A percentile compares a stretch with the other conserved stretches of the same genome.
These are phyloP conservation scores for Sebastes baramenuke DNA, from an alignment of 2,797 vertebrate genomes.

Conservation along the genomic window DNA sequence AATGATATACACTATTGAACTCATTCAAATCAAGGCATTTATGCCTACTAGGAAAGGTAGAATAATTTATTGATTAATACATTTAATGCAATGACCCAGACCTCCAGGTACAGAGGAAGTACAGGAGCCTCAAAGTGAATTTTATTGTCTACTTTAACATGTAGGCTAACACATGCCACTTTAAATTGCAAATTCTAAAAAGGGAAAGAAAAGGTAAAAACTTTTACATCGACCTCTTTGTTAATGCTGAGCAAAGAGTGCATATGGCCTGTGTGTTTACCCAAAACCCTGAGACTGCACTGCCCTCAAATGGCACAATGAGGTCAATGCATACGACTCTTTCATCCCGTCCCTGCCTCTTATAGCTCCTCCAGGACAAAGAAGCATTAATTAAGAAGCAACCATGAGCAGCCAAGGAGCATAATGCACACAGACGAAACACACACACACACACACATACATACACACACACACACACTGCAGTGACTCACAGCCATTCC, in stretches of 20 bases:
- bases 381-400: slow-evolving; percentile 86
- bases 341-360: slow-evolving; percentile 47
- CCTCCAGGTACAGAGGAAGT: neutral
- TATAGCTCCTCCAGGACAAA: slow-evolving; percentile 76
- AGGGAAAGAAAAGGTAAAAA: slow-evolving; percentile 44
- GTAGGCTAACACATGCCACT: neutral
- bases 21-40: neutral
- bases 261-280: slow-evolving; percentile 27
- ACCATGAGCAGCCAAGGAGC: slow-evolving; percentile 82
- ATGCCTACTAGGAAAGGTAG: neutral
- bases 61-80: neutral
- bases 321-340: slow-evolving; percentile 75
- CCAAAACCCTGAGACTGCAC: slow-evolving; percentile 86
- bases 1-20: neutral
- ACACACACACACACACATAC: slow-evolving; percentile 25
- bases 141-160: neutral
- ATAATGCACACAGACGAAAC: slow-evolving; percentile 60
- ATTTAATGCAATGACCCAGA: neutral
- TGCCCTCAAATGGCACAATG: slow-evolving; percentile 89
- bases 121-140: neutral
- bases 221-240: slow-evolving; percentile 53
- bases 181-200: slow-evolving; percentile 12
- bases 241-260: slow-evolving; percentile 36
- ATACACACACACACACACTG: slow-evolving; percentile 45
- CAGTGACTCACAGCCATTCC: slow-evolving; percentile 79